phyloP scores from a whole-genome alignment of 2,113 vertebrate species.

The Telmatochromis brachygnathus region DNA sequence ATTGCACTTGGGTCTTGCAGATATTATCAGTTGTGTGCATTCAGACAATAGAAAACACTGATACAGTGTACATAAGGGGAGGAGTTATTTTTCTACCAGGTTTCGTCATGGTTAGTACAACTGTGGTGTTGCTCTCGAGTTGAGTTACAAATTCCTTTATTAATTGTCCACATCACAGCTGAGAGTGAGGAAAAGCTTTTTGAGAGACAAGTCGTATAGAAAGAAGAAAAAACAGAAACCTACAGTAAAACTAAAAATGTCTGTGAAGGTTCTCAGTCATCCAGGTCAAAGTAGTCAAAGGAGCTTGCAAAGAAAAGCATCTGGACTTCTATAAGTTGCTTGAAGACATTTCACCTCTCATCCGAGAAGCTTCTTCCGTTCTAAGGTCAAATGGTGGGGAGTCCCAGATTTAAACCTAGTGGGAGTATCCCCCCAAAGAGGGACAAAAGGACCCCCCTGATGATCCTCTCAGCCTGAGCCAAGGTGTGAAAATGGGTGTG shows the following conservation, averaged over 20 bases:
- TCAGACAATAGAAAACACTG: neutral
- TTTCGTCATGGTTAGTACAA: neutral
- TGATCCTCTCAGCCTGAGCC: too few species aligned
- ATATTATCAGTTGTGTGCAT: neutral
- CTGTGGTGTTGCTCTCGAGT: neutral
- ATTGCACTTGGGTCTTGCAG: neutral
- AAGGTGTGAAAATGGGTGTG: too few species aligned
- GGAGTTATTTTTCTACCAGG: neutral
- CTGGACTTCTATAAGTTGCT: too few species aligned
- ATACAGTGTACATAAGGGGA: neutral
- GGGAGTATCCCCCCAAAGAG: too few species aligned
- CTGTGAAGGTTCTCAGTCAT: too few species aligned
- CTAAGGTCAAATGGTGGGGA: too few species aligned
- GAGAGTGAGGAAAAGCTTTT: neutral
- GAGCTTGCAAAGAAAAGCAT: too few species aligned
- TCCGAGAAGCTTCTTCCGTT: too few species aligned
- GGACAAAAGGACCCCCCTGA: too few species aligned
- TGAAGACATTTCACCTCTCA: too few species aligned
- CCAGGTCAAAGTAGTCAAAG: too few species aligned
- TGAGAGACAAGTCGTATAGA: neutral
- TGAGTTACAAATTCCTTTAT: neutral
- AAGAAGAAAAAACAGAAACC: neutral
- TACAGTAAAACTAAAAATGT: neutral
- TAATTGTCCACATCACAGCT: neutral
- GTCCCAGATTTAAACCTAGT: too few species aligned